phyloP scores from a whole-genome alignment of 2,113 vertebrate species.

The Gorsachius goisagi region DNA sequence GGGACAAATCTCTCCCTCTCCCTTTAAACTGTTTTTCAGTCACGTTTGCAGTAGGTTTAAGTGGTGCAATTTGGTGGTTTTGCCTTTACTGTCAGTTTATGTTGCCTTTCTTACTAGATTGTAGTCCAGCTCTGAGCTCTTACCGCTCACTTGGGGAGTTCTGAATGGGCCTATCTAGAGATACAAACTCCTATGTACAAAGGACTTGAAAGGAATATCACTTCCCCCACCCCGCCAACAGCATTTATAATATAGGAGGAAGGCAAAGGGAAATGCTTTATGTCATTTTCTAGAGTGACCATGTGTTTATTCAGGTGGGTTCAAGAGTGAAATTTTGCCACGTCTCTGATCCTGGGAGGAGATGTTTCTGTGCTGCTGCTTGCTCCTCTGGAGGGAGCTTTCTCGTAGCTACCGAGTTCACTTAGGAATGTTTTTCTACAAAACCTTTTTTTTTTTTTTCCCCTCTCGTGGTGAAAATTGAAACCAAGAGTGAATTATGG shows the following conservation, averaged over 20 bases:
- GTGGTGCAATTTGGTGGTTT: background rate
- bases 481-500: background rate
- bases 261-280: accelerated
- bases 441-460: background rate
- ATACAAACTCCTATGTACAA: background rate
- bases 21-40: background rate
- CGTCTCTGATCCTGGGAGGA: slow-evolving; percentile 1
- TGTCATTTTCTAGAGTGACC: background rate
- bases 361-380: background rate
- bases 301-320: background rate
- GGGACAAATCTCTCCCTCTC: background rate
- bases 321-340: slow-evolving; percentile 24
- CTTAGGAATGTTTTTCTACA: background rate
- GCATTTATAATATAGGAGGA: background rate
- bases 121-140: background rate
- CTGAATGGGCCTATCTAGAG: background rate
- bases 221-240: background rate
- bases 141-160: background rate
- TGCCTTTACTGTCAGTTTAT: background rate
- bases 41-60: background rate
- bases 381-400: slow-evolving; percentile 51
- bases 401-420: background rate
- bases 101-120: background rate
- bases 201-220: background rate
- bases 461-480: background rate